phyloP scores from a whole-genome alignment of 2,797 vertebrate species.

The Ambastaia sidthimunki region DNA sequence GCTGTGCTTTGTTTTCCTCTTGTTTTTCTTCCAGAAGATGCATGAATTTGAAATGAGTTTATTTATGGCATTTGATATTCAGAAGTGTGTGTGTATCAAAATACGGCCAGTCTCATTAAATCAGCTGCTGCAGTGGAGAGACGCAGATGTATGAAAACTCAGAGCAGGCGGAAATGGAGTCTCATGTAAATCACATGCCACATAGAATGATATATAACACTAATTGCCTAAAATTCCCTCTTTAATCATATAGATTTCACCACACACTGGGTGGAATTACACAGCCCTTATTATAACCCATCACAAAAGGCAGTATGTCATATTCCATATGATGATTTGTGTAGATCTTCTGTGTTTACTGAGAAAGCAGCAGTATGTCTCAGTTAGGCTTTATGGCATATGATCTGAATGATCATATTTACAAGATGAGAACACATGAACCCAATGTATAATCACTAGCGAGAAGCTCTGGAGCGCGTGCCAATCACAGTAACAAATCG shows the following conservation, averaged over 20 bases:
- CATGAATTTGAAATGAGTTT: conserved; percentile 37
- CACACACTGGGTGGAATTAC: neutral
- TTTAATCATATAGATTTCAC: neutral
- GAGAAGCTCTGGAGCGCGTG: neutral
- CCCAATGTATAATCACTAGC: neutral
- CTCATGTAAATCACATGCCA: neutral
- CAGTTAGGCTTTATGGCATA: neutral
- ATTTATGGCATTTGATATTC: conserved; percentile 34
- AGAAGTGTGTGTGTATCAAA: conserved; percentile 13
- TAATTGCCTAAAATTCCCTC: conserved; percentile 19
- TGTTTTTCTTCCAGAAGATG: neutral
- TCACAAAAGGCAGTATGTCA: neutral
- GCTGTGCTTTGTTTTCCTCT: neutral
- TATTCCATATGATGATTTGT: neutral
- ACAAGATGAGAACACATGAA: neutral
- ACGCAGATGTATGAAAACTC: conserved; percentile 31
- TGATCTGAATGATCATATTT: neutral
- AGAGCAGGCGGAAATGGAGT: conserved; percentile 9
- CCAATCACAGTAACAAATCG: neutral
- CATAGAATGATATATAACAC: neutral
- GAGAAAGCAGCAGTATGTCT: neutral
- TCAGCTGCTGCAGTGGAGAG: neutral
- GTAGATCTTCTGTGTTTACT: neutral
- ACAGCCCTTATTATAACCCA: neutral
- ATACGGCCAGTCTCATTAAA: conserved; percentile 44